phyloP scores from a whole-genome alignment of 1,140 invertebrate genomes.

The Tetranychus urticae region DNA sequence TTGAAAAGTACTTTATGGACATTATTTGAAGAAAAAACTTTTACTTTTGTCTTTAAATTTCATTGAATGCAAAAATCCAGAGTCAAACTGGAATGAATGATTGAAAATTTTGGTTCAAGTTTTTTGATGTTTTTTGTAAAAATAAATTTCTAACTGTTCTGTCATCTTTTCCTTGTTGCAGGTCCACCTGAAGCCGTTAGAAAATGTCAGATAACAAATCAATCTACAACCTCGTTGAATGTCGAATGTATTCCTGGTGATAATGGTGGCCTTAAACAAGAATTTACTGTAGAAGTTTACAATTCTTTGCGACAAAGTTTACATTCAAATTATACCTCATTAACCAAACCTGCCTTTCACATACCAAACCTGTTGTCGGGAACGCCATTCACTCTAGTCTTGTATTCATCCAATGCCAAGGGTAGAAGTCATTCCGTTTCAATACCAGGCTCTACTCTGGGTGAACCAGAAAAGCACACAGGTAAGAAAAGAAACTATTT shows the following conservation, averaged over 20 bases:
- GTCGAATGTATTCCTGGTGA: slow-evolving; percentile 48
- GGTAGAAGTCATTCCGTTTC: slow-evolving; percentile 10
- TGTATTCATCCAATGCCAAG: slow-evolving; percentile 13
- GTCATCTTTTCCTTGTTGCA: slow-evolving; percentile 11
- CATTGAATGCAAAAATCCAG: no score
- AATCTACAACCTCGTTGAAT: slow-evolving; percentile 47
- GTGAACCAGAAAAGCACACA: neutral
- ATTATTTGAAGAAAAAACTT: no score
- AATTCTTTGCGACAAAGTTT: slow-evolving; percentile 20
- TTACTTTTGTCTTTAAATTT: no score
- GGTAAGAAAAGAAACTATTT: neutral
- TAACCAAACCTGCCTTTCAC: slow-evolving; percentile 12
- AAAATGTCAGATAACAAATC: slow-evolving; percentile 62
- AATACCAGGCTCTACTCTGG: slow-evolving; percentile 7
- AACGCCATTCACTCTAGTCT: slow-evolving; percentile 12
- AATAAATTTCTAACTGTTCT: no score
- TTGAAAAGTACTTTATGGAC: no score
- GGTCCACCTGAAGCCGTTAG: slow-evolving; percentile 51
- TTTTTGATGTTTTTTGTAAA: no score
- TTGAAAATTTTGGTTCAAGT: no score
- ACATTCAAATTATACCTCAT: slow-evolving; percentile 13
- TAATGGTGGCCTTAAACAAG: slow-evolving; percentile 53
- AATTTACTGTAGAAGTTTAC: slow-evolving; percentile 53
- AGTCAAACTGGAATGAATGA: no score
- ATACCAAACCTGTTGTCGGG: slow-evolving; percentile 11